A percentile compares a stretch with the other conserved stretches of the same genome.
Evolutionary conservation across 2,113 vertebrate species (phyloP).

Genomic region (Naja naja): DNA sequence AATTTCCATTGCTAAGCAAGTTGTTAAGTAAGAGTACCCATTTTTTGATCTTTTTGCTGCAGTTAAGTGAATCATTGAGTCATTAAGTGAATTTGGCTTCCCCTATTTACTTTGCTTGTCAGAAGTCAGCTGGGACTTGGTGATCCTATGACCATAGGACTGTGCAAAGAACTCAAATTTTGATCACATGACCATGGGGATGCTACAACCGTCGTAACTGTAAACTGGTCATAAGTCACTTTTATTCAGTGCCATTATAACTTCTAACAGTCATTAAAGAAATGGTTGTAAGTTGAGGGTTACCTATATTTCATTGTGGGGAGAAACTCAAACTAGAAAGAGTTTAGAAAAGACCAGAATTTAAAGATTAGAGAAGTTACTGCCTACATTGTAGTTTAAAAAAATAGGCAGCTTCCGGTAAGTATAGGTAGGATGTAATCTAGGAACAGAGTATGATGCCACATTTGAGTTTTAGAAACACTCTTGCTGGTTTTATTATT

Average conservation of each 20-base stretch:
- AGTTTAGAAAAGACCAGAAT: neutral
- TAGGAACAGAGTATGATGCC: accelerated
- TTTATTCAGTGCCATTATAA: neutral
- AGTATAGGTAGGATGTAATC: neutral
- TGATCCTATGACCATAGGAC: neutral
- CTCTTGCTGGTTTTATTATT: slow-evolving; percentile 47
- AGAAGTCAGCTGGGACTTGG: neutral
- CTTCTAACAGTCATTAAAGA: neutral
- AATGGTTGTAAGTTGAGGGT: neutral
- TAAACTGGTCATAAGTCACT: neutral
- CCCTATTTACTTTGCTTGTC: neutral
- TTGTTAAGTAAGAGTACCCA: neutral
- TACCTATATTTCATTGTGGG: neutral
- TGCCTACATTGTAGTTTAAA: neutral
- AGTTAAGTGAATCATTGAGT: neutral
- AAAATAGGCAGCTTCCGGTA: neutral
- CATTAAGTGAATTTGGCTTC: neutral
- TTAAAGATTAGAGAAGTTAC: neutral
- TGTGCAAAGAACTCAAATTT: neutral
- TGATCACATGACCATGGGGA: neutral
- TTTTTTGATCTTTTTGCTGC: neutral
- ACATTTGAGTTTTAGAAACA: neutral
- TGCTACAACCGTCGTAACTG: neutral
- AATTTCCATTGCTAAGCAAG: neutral
- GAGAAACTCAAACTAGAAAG: neutral